Conservation (phyloP, 1,140 invertebrate genomes). For the Nasonia giraulti region DNA sequence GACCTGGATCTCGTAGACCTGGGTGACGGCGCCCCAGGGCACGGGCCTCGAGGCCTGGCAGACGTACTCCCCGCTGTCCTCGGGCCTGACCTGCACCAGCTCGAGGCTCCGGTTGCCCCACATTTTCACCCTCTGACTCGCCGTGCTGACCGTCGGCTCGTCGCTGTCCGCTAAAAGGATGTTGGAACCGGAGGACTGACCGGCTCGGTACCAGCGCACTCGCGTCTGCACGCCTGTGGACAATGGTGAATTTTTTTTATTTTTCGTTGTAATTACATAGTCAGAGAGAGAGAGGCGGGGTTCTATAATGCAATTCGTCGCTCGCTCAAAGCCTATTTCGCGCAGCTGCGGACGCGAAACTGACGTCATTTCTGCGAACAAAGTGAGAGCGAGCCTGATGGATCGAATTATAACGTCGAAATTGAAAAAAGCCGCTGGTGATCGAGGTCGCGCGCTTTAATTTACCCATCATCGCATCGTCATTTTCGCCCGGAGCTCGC, state of each 20-base stretch:
- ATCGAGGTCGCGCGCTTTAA: too few species aligned
- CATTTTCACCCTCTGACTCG: constrained; percentile 74
- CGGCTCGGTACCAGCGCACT: constrained; percentile 79
- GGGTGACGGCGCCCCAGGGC: constrained; percentile 78
- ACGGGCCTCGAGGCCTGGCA: constrained; percentile 80
- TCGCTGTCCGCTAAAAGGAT: constrained; percentile 79
- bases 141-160: constrained; percentile 66
- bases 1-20: constrained; percentile 84
- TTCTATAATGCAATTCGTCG: too few species aligned
- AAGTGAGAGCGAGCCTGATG: constrained; percentile 30
- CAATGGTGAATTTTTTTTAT: too few species aligned
- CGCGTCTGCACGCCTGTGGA: constrained; percentile 55
- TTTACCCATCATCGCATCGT: too few species aligned
- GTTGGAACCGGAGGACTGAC: constrained; percentile 43
- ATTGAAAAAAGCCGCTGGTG: too few species aligned
- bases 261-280: too few species aligned
- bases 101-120: constrained; percentile 83
- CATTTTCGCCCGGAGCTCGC: too few species aligned
- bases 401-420: constrained; percentile 31
- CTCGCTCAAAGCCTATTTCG: too few species aligned
- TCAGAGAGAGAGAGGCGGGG: too few species aligned
- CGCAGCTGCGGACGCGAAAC: constrained; percentile 30
- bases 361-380: constrained; percentile 46
- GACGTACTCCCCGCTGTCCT: constrained; percentile 83
- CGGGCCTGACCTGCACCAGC: constrained; percentile 76